Conservation (phyloP, 1,140 invertebrate genomes). For the Drosophila asahinai region DNA sequence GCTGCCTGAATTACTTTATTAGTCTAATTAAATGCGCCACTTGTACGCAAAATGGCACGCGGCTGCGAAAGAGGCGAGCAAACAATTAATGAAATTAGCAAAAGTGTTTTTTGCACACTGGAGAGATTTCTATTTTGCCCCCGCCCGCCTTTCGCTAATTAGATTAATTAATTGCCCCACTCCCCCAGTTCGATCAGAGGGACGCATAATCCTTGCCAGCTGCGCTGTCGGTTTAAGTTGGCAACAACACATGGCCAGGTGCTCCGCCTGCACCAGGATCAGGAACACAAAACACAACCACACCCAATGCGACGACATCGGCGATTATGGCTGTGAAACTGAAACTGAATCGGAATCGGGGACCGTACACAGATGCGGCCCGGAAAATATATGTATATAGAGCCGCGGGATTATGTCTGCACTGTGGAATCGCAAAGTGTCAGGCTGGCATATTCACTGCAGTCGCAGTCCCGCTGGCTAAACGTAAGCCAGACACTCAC, state of each 20-base stretch:
- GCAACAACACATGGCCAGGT: constrained; percentile 17
- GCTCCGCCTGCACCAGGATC: constrained; percentile 21
- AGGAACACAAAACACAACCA: constrained; percentile 20
- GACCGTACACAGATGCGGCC: constrained; percentile 28
- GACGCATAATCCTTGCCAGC: constrained; percentile 30
- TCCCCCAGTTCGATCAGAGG: constrained; percentile 7
- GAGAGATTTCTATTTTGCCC: constrained; percentile 19
- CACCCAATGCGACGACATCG: constrained; percentile 48
- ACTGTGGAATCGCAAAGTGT: constrained; percentile 60
- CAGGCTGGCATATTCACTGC: constrained; percentile 47
- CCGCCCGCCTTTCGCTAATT: constrained; percentile 23
- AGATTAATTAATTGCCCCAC: constrained; percentile 48
- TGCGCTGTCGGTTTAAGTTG: constrained; percentile 25
- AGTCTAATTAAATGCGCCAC: constrained; percentile 80
- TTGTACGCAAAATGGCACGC: constrained; percentile 65
- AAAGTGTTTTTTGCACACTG: constrained; percentile 47
- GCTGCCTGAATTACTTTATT: constrained; percentile 77
- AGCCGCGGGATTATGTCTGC: constrained; percentile 63
- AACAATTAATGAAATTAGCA: constrained; percentile 80
- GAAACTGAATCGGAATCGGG: constrained; percentile 39
- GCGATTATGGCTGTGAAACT: constrained; percentile 53
- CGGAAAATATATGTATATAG: constrained; percentile 25
- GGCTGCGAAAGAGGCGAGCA: constrained; percentile 35
- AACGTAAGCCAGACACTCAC: constrained; percentile 51
- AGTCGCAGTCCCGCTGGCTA: constrained; percentile 34